Evolutionary conservation across 2,113 vertebrate species (phyloP).

Genomic region (Gobio gobio): DNA sequence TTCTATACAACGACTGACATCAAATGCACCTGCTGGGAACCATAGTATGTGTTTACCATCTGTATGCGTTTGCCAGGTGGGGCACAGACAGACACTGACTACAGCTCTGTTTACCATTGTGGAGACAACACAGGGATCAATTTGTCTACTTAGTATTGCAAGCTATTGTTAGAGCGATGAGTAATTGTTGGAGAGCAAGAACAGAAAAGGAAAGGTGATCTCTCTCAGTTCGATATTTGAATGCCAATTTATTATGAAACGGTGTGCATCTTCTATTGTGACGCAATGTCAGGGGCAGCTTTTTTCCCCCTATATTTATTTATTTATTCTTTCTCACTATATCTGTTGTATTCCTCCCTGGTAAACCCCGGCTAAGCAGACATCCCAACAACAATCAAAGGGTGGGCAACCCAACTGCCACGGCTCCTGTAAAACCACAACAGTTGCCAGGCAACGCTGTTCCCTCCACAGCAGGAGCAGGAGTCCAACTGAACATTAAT

Average conservation of each 20-base stretch:
- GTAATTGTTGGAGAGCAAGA: constrained; percentile 20
- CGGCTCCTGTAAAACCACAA: constrained; percentile 68
- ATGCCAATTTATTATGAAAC: not conserved
- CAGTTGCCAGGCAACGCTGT: constrained; percentile 78
- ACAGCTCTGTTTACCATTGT: constrained; percentile 37
- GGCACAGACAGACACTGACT: constrained; percentile 35
- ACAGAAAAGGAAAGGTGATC: constrained; percentile 14
- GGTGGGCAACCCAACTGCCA: constrained; percentile 65
- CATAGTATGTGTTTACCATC: constrained; percentile 62
- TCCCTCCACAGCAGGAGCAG: constrained; percentile 71
- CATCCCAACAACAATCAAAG: constrained; percentile 55
- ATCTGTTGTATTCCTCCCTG: constrained; percentile 4
- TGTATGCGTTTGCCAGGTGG: constrained; percentile 60
- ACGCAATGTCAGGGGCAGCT: not conserved
- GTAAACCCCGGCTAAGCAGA: constrained; percentile 58
- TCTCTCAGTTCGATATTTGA: not conserved
- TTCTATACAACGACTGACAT: constrained; percentile 21
- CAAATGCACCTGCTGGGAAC: constrained; percentile 50
- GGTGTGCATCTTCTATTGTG: not conserved
- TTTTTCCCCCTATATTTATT: not conserved
- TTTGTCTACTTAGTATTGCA: not conserved
- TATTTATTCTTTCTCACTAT: not conserved
- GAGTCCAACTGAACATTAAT: constrained; percentile 71
- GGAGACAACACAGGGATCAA: constrained; percentile 13
- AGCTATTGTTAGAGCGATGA: constrained; percentile 30